A percentile compares a stretch with the other conserved stretches of the same genome.
phyloP scores from a whole-genome alignment of 1,140 invertebrate genomes.

The Oedothorax gibbosus region DNA sequence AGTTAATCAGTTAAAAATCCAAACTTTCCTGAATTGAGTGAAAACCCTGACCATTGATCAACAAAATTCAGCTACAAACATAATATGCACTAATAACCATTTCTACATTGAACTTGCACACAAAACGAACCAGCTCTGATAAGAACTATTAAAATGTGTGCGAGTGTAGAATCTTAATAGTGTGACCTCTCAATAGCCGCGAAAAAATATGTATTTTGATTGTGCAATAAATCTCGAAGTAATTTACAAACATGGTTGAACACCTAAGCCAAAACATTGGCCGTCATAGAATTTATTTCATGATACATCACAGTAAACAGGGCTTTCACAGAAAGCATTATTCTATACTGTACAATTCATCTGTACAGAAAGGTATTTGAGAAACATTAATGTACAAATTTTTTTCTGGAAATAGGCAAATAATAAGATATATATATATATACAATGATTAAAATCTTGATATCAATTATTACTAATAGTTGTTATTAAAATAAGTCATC shows the following conservation, averaged over 20 bases:
- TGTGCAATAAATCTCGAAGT: constrained; percentile 54
- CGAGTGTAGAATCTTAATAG: too few relatives aligned
- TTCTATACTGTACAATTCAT: constrained; percentile 47
- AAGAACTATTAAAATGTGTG: too few relatives aligned
- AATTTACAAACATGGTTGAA: constrained; percentile 58
- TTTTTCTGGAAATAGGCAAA: too few relatives aligned
- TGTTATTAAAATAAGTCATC: not conserved
- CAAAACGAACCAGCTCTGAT: too few relatives aligned
- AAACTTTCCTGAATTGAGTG: too few relatives aligned
- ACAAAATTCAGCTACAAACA: too few relatives aligned
- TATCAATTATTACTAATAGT: constrained; percentile 8
- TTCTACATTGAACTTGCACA: too few relatives aligned
- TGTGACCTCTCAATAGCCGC: not conserved
- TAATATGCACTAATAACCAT: too few relatives aligned
- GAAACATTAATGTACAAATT: not conserved
- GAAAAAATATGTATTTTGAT: constrained; percentile 51
- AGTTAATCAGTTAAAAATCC: too few relatives aligned
- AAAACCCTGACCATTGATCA: too few relatives aligned
- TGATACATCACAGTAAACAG: constrained; percentile 57
- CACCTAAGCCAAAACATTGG: constrained; percentile 47
- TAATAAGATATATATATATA: too few relatives aligned
- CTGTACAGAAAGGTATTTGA: constrained; percentile 41
- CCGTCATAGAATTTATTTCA: constrained; percentile 38
- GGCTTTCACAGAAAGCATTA: constrained; percentile 61
- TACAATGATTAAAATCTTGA: too few relatives aligned